Evolutionary conservation across 2,888 invertebrate species (phyloP), one percentile per base, ranked within the genome.

Genomic region (Andrena chrysosceles): DNA sequence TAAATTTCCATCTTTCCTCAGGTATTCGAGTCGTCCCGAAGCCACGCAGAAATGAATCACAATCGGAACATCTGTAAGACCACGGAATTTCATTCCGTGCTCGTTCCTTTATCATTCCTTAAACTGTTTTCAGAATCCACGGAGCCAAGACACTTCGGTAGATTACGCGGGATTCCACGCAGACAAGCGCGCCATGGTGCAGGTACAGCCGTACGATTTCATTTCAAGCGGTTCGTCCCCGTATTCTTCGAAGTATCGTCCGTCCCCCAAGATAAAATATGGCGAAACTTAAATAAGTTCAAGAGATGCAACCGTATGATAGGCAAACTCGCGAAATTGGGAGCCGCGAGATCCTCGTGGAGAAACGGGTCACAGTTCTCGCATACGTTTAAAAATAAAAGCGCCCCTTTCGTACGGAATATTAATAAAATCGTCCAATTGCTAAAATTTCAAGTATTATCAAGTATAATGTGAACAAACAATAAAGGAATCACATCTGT

Each of bases 261-360:
- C 81, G 76, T 33, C 60, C 70, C 70, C 68, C 35, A 20, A 67
- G 78, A 87, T 90, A 89, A 90, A 90, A 90, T 90, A 90, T 83
- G 85, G 87, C 83, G 74, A 84, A 90, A 90, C 87, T 90, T 90
- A 90, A 90, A 90, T 90, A 90, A 90, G 87, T 90, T 90, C 84
- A 85, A 84, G 81, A 90, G 90, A 90, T 89, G 86, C 89, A 85
- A 85, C 87, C 67, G 73, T 59, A 63, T 79, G 89, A 89, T 89
- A 89, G 83, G 90, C 79, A 82, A 86, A 79, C 84, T 84, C 81
- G 68, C 60, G 60, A 86, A 87, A 88, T 87, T 88, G 89, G 74
- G 77, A 72, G 69, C 33, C 60, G 62, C 42, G 26, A 33, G 52
- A 63, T 56, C 74, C 52, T 29, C 42, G 20, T 35, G 72, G 67